These are phyloP conservation scores for Dendrocincla fuliginosa DNA, from an alignment of 2,797 vertebrate genomes.

Conservation along the genomic window DNA sequence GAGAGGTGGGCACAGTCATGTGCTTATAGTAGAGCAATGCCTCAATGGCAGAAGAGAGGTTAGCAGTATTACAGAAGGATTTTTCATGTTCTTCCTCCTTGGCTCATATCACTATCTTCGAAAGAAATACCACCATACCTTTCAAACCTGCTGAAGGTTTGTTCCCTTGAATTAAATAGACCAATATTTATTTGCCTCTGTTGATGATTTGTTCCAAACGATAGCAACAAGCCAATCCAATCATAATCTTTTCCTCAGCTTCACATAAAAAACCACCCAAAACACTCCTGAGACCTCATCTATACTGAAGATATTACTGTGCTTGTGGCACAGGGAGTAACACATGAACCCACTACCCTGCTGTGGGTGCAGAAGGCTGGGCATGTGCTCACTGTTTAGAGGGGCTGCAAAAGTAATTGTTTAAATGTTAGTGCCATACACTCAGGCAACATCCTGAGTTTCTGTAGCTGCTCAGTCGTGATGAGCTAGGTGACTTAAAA, in stretches of 20 bases:
- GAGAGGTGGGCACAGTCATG: neutral
- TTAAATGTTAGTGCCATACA: neutral
- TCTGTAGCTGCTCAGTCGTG: neutral
- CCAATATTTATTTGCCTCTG: neutral
- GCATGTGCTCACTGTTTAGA: accelerated
- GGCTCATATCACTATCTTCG: neutral
- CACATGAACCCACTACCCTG: neutral
- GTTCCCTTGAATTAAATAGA: neutral
- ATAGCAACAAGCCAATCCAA: neutral
- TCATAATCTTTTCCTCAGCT: neutral
- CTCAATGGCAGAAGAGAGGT: neutral
- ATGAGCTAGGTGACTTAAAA: neutral
- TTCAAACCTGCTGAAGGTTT: neutral
- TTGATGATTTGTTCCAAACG: neutral
- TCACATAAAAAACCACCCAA: neutral
- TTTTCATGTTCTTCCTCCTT: neutral
- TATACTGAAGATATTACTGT: neutral
- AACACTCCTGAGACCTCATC: neutral
- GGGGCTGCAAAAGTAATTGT: neutral
- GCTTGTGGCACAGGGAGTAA: neutral
- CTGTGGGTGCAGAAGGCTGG: neutral
- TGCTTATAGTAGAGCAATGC: neutral
- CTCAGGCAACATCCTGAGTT: neutral
- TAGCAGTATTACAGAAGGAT: neutral
- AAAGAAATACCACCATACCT: neutral